Evolutionary conservation across 2,113 vertebrate species (phyloP).

Genomic region (Triplophysa siluroides): DNA sequence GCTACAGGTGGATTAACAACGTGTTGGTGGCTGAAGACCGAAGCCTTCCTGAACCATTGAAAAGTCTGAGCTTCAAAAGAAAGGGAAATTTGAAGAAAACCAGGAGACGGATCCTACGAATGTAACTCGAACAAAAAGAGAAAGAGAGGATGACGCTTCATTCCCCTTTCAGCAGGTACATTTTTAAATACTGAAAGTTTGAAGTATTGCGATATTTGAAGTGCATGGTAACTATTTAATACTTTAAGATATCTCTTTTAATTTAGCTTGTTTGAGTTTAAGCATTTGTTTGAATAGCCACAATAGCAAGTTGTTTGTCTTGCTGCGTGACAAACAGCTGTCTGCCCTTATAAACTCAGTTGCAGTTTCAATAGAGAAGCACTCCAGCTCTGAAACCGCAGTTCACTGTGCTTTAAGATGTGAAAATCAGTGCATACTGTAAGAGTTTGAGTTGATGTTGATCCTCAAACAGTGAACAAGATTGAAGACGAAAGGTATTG

Average conservation of each 20-base stretch:
- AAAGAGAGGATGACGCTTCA: conserved; percentile 38
- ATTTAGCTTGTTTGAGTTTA: background rate
- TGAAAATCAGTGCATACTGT: background rate
- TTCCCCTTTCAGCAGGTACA: conserved; percentile 43
- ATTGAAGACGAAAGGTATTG: background rate
- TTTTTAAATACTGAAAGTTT: background rate
- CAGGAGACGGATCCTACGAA: conserved; percentile 3
- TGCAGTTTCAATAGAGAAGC: conserved; percentile 21
- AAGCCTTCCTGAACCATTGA: background rate
- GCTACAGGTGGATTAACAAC: conserved; percentile 45
- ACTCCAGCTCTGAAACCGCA: background rate
- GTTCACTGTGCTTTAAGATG: background rate
- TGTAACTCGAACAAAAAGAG: conserved; percentile 2
- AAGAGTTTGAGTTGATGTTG: background rate
- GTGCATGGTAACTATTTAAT: too few species aligned
- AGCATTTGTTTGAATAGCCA: background rate
- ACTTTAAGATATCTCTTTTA: too few species aligned
- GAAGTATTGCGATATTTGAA: too few species aligned
- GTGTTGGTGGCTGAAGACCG: background rate
- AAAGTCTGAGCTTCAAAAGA: background rate
- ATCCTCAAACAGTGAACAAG: background rate
- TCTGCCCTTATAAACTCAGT: background rate
- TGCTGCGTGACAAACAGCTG: background rate
- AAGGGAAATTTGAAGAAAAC: background rate
- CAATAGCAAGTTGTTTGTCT: background rate